Evolutionary conservation across 35 echinoderm and acorn worm genomes (phyloP), one percentile per base, ranked within the genome.

Genomic region (Ophiothrix spiculata): DNA sequence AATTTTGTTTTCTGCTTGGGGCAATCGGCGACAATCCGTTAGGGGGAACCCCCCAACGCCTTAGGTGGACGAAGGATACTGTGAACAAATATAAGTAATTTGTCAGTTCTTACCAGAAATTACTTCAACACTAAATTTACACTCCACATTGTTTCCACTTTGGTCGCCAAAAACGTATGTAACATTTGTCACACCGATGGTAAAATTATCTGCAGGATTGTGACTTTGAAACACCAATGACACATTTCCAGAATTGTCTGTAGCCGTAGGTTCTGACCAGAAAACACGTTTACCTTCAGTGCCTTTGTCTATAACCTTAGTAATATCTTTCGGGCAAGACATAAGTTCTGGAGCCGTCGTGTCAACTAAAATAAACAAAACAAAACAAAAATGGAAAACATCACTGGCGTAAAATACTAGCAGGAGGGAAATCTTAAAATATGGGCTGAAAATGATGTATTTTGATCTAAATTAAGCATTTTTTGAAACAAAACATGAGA

Each of bases 181-280:
- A 15, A 86, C 73, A 23, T 31, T 31, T 12, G 84, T 78, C 8
- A 11, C 45, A 21, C 84, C 84, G 13, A 86, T 36, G 35, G 84
- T 16, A 63, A 86, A 86, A 32, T 23, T 31, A 37, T 86, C 84
- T 16, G 23, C 64, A 6, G 84, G 37, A 49, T 25, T 83, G 31
- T 36, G 16, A 32, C 8, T 83, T 19, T 64, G 45, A 25, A 46
- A 83, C 21, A 83, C 40, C 0, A 83, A 46, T 36, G 3, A 25
- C 8, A 35, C 81, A 33, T 11, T 36, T 39, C 88, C 88, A 8
- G 88, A 81, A 39, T 90, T 90, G 39, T 90, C 88, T 23, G 39
- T 84, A 19, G 77, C 38, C 3, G 39, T 73, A 8, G 88, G 88
- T 23, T 29, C 38, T 33, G 73, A 2, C 88, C 88, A 90, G n/a